Conservation (phyloP, 1,140 invertebrate genomes). For the Drosophila mojavensis region DNA sequence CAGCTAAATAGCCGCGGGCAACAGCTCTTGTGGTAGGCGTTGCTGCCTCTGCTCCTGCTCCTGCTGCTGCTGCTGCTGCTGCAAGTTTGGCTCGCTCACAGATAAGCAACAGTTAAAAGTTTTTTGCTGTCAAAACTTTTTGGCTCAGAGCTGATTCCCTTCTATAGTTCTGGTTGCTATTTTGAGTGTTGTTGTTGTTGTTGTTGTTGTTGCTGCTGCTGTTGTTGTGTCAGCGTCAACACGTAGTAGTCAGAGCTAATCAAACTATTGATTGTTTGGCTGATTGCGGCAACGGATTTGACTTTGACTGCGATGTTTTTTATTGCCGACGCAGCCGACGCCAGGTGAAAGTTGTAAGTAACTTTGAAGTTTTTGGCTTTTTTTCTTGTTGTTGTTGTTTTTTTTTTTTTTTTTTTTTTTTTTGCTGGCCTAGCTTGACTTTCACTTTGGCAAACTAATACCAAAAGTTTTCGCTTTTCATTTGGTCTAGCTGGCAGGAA, state of each 20-base stretch:
- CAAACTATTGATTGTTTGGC: slow-evolving; percentile 81
- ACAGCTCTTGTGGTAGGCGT: slow-evolving; percentile 7
- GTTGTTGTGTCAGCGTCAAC: slow-evolving; percentile 57
- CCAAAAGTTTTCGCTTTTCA: slow-evolving; percentile 74
- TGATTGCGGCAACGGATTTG: slow-evolving; percentile 67
- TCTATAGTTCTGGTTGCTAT: not conserved
- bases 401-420: not conserved
- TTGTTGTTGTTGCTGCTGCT: not conserved
- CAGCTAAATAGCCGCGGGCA: slow-evolving; percentile 24
- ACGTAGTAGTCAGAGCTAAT: slow-evolving; percentile 73
- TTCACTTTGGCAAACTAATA: slow-evolving; percentile 64
- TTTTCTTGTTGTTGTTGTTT: no score
- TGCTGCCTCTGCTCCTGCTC: not conserved
- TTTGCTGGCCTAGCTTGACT: slow-evolving; percentile 48
- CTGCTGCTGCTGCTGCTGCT: not conserved
- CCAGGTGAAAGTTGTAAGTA: slow-evolving; percentile 68
- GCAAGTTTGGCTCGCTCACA: slow-evolving; percentile 42
- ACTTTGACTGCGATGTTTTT: slow-evolving; percentile 49
- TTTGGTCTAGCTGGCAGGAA: slow-evolving; percentile 65
- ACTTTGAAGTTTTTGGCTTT: slow-evolving; percentile 40
- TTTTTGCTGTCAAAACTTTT: slow-evolving; percentile 48
- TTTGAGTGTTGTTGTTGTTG: not conserved
- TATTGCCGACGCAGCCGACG: slow-evolving; percentile 45
- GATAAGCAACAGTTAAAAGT: slow-evolving; percentile 78
- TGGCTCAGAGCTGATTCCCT: slow-evolving; percentile 49